These are phyloP conservation scores for Scaptomyza cyrtandrae DNA, from an alignment of 2,888 invertebrate genomes.

Conservation along the genomic window DNA sequence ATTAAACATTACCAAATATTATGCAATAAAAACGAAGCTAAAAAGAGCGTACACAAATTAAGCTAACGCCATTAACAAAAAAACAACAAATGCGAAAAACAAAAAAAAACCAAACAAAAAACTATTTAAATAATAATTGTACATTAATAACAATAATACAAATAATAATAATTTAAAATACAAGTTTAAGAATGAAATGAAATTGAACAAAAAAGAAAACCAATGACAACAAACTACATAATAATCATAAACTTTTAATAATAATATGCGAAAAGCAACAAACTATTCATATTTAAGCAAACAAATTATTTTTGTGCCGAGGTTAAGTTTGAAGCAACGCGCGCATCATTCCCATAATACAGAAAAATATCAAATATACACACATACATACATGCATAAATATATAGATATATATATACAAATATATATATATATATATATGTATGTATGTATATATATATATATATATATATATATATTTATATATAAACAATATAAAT, in stretches of 20 bases:
- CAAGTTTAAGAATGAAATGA: slow-evolving; percentile 49
- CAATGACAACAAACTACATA: slow-evolving; percentile 37
- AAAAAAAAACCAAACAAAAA: not conserved
- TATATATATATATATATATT: slow-evolving; percentile 30
- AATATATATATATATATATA: slow-evolving; percentile 13
- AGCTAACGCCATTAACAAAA: slow-evolving; percentile 65
- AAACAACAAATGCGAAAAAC: slow-evolving; percentile 39
- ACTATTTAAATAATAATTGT: slow-evolving; percentile 46
- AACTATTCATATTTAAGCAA: slow-evolving; percentile 60
- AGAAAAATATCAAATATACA: slow-evolving; percentile 63
- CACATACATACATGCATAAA: slow-evolving; percentile 23
- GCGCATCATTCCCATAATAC: slow-evolving; percentile 81
- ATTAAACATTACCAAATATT: slow-evolving; percentile 60
- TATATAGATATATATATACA: slow-evolving; percentile 23
- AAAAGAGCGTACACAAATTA: slow-evolving; percentile 58
- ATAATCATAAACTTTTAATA: slow-evolving; percentile 18
- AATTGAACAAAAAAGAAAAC: slow-evolving; percentile 7
- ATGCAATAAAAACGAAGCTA: slow-evolving; percentile 45
- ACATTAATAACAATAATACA: slow-evolving; percentile 64
- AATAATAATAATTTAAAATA: slow-evolving; percentile 50
- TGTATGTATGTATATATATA: slow-evolving; percentile 1
- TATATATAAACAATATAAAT: slow-evolving; percentile 34
- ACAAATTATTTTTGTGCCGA: slow-evolving; percentile 66
- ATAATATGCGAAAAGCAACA: slow-evolving; percentile 49
- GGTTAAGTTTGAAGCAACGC: slow-evolving; percentile 76